Percentiles rank a stretch among this genome's conserved stretches.
phyloP scores from a whole-genome alignment of 2,113 vertebrate genomes.

The Agelaius tricolor region DNA sequence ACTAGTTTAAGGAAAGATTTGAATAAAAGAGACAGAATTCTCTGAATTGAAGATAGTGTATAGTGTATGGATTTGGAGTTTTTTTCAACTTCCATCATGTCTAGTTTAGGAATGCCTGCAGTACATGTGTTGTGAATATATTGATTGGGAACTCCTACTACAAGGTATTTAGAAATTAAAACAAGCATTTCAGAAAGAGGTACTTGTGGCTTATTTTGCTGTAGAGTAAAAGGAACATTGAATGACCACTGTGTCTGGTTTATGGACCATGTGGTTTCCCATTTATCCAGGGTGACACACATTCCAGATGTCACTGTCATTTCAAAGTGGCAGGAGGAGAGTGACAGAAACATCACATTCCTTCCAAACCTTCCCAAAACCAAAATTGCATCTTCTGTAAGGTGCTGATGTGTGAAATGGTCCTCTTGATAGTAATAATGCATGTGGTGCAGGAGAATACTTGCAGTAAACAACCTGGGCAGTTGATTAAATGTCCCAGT shows the following conservation, averaged over 20 bases:
- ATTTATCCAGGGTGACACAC: not conserved
- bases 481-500: not conserved
- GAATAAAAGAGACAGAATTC: not conserved
- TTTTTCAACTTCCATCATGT: not conserved
- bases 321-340: not conserved
- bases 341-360: not conserved
- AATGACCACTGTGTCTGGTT: not conserved
- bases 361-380: not conserved
- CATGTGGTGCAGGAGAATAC: not conserved
- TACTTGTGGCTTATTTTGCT: not conserved
- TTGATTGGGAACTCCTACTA: not conserved
- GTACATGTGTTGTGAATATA: not conserved
- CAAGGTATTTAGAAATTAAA: not conserved
- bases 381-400: not conserved
- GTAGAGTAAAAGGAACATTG: not conserved
- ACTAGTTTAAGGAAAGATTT: not conserved
- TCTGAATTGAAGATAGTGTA: not conserved
- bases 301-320: not conserved
- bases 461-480: not conserved
- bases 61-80: accelerated
- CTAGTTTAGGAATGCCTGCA: not conserved
- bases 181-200: not conserved
- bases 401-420: not conserved
- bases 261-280: not conserved
- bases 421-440: not conserved